Percentiles rank a stretch among this genome's conserved stretches.
These are phyloP conservation scores for Euphydryas editha DNA, from an alignment of 2,888 invertebrate species.

Conservation along the genomic window DNA sequence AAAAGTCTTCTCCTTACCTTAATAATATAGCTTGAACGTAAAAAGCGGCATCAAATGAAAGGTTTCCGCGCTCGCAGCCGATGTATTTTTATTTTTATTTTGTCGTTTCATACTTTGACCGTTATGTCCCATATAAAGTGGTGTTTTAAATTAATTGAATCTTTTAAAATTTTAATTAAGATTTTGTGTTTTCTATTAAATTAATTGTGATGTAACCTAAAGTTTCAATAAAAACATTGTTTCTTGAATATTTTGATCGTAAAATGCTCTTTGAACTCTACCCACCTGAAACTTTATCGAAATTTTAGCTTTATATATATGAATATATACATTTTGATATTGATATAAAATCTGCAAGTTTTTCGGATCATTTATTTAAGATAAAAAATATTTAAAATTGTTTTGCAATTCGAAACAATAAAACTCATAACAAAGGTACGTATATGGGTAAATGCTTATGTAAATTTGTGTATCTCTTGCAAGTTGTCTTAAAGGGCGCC, in stretches of 20 bases:
- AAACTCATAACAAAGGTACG: too few relatives aligned
- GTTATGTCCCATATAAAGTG: not conserved
- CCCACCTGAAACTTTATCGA: too few relatives aligned
- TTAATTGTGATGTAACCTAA: not conserved
- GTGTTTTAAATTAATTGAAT: constrained; percentile 3
- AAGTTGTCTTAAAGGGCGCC: constrained; percentile 28
- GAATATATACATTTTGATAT: too few relatives aligned
- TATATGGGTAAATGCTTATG: not conserved
- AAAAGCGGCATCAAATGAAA: constrained; percentile 64
- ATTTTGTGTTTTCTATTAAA: not conserved
- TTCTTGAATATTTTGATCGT: too few relatives aligned
- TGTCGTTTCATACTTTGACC: not conserved
- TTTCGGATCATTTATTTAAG: too few relatives aligned
- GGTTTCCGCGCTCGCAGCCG: constrained; percentile 48
- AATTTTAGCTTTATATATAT: too few relatives aligned
- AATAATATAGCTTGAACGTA: constrained; percentile 45
- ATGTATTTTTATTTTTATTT: constrained; percentile 33
- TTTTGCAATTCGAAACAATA: too few relatives aligned
- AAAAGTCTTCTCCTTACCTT: constrained; percentile 48
- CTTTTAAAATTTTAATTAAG: not conserved
- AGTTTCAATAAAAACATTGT: too few relatives aligned
- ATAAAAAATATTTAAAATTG: too few relatives aligned
- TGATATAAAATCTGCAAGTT: too few relatives aligned
- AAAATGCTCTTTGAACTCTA: too few relatives aligned
- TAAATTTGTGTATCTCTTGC: constrained; percentile 8